Base-by-base conservation (phyloP, 1,140 invertebrate genomes). In the Drosophila malerkotliana region DNA sequence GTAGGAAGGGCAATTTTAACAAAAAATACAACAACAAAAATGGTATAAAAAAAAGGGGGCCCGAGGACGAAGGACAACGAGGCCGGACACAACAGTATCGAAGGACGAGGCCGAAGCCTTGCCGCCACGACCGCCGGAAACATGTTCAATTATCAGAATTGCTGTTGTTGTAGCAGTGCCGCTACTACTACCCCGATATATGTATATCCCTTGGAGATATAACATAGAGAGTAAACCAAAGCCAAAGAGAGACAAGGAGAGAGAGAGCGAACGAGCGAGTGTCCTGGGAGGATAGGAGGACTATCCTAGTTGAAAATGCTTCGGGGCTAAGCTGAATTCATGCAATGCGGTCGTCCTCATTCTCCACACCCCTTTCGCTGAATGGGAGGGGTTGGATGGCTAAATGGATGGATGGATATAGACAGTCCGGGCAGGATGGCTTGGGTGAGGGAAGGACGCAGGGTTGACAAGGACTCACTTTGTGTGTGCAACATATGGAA, bases 101-200 rank as follows among this genome's bases (percentile, higher is more conserved):
- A 67, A 58, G 51, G 53, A 71, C 60, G 53, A 58, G 72, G 48
- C 44, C 54, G 61, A 74, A 44, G 71, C 39, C 34, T 37, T 37
- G 34, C 34, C 26, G 67, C 44, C 66, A 48, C 62, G 47, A 62
- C 57, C 63, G 54, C 74, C 81, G 75, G 78, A 87, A 85, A 76
- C 82, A 85, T 85, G 82, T 85, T 85, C 83, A 87, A 87, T 87
- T 88, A 87, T 76, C 76, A 53, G 64, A 58, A 55, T 81, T 79
- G 79, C 53, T 72, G 75, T 57, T 67, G 66, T 44, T 44, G 41
- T 44, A n/a, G 34, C 34, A 12, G 34, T 44, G 5, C 39, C 8
- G 5, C 41, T 18, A 18, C 34, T 67, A 66, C 76, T 72, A 85
- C 77, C 82, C 82, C 62, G 64, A 68, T 73, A 24, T 9, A 57